Percentiles rank a stretch among this genome's conserved stretches.
phyloP scores from a whole-genome alignment of 2,797 vertebrate genomes.

The Sebastes flavidus region DNA sequence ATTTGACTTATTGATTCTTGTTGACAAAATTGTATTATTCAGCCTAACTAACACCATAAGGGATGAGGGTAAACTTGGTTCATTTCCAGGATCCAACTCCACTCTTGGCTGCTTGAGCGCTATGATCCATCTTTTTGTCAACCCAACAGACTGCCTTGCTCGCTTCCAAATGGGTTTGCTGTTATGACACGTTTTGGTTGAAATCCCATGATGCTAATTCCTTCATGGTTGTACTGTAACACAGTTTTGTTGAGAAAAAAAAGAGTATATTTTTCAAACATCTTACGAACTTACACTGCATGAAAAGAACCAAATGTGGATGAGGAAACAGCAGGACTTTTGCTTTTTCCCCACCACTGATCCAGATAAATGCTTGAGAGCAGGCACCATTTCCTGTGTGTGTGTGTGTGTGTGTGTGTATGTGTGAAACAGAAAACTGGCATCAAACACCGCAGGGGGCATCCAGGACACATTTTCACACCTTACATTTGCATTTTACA shows the following conservation, averaged over 20 bases:
- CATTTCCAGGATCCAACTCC: background rate
- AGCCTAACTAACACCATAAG: background rate
- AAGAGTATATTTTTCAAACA: background rate
- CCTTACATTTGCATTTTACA: slow-evolving; percentile 3
- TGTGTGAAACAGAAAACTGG: background rate
- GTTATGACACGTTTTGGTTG: background rate
- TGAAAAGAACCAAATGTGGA: background rate
- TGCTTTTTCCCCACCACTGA: background rate
- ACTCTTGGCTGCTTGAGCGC: background rate
- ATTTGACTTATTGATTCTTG: slow-evolving; percentile 4
- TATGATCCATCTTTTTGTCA: background rate
- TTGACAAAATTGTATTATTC: background rate
- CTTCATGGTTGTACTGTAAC: background rate
- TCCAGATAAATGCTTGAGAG: background rate
- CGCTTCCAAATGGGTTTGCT: background rate
- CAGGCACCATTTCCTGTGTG: background rate
- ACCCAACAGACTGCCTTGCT: background rate
- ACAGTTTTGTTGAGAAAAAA: background rate
- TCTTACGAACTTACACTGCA: background rate
- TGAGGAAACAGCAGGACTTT: background rate
- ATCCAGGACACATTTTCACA: background rate
- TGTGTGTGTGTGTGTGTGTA: background rate
- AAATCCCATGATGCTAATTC: background rate
- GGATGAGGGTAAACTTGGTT: background rate
- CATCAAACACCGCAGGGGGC: background rate